Conservation (phyloP, 2,113 vertebrate species). For the Amphilophus citrinellus region DNA sequence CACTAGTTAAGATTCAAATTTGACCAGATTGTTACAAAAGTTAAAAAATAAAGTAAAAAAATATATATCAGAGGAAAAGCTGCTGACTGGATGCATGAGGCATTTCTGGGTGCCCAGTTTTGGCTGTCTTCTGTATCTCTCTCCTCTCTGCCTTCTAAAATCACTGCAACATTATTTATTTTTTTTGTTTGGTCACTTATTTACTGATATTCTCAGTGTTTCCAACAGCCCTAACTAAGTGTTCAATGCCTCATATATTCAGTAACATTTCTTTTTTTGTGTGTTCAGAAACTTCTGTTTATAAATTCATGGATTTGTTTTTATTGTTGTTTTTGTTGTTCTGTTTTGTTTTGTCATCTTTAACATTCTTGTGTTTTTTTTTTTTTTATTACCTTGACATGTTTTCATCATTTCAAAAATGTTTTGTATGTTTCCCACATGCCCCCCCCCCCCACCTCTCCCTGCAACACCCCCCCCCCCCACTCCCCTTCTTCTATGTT, state of each 20-base stretch:
- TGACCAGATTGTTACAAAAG: neutral
- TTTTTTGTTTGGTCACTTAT: neutral
- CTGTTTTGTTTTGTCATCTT: slow-evolving; percentile 77
- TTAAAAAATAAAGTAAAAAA: accelerated
- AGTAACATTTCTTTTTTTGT: slow-evolving; percentile 48
- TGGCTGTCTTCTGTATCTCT: neutral
- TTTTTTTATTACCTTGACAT: slow-evolving; percentile 87
- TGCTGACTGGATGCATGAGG: slow-evolving; percentile 66
- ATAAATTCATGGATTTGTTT: slow-evolving; percentile 29
- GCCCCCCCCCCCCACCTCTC: slow-evolving; percentile 31
- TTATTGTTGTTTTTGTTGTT: slow-evolving; percentile 74
- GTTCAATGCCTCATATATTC: slow-evolving; percentile 52
- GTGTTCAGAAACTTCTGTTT: slow-evolving; percentile 40
- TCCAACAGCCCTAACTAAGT: slow-evolving; percentile 28
- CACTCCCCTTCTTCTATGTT: slow-evolving; percentile 83
- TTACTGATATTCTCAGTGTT: neutral
- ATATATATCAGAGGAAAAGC: slow-evolving; percentile 57
- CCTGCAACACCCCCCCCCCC: neutral
- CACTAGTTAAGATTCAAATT: neutral
- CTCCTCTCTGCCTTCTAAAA: too few relatives aligned
- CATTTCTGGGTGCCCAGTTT: slow-evolving; percentile 42
- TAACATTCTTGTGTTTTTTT: slow-evolving; percentile 88
- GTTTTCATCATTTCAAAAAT: slow-evolving; percentile 97
- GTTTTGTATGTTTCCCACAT: slow-evolving; percentile 96
- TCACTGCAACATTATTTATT: neutral